Evolutionary conservation across 2,888 invertebrate species (phyloP).

Genomic region (Pristionchus entomophagus): DNA sequence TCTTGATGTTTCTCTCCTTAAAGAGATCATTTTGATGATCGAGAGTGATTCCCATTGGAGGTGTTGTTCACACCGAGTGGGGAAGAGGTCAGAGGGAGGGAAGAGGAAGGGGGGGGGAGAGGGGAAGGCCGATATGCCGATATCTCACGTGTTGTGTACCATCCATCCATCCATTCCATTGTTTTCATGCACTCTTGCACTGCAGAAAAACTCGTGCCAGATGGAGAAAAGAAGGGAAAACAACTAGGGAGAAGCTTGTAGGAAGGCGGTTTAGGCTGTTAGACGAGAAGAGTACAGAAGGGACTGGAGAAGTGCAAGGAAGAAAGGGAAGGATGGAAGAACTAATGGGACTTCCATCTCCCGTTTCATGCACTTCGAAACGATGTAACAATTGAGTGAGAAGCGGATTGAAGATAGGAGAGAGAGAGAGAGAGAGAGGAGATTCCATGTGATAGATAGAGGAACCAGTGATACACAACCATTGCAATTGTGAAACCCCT

Average conservation of each 20-base stretch:
- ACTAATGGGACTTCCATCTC: neutral
- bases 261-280: neutral
- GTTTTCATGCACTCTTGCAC: neutral
- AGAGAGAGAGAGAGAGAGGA: neutral
- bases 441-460: neutral
- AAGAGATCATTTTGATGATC: slow-evolving; percentile 19
- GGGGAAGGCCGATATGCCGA: too few species aligned
- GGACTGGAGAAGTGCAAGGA: neutral
- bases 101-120: neutral
- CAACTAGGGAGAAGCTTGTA: neutral
- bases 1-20: neutral
- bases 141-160: slow-evolving; percentile 26
- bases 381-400: slow-evolving; percentile 12
- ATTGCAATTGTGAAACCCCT: neutral
- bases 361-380: slow-evolving; percentile 5
- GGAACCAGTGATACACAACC: neutral
- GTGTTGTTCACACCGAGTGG: neutral
- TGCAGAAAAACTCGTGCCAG: slow-evolving; percentile 8
- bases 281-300: neutral
- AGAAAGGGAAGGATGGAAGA: neutral
- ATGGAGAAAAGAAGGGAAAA: neutral
- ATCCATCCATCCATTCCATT: neutral
- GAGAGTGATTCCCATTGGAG: slow-evolving; percentile 7
- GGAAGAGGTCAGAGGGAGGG: neutral
- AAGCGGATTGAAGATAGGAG: neutral